Evolutionary conservation across 2,888 invertebrate genomes (phyloP).

Genomic region (Acleris cristana): DNA sequence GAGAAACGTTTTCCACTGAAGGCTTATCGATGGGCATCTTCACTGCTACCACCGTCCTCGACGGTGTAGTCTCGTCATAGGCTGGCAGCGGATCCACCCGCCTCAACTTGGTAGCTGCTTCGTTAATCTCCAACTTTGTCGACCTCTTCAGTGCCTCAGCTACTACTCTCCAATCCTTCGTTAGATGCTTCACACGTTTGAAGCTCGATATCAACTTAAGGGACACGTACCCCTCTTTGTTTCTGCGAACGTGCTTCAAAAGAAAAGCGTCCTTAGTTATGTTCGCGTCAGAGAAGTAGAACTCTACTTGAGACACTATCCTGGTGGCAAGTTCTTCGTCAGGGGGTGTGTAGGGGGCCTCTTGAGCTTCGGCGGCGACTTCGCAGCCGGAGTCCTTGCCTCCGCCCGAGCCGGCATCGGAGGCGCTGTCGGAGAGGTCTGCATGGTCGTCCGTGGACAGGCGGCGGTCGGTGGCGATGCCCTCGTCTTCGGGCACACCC

Average conservation of each 20-base stretch:
- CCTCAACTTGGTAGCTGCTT: slow-evolving; percentile 94
- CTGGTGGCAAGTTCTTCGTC: slow-evolving; percentile 90
- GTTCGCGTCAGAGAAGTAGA: slow-evolving; percentile 97
- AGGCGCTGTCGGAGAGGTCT: slow-evolving; percentile 87
- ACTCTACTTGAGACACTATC: slow-evolving; percentile 95
- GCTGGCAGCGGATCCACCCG: slow-evolving; percentile 93
- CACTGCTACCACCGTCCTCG: slow-evolving; percentile 94
- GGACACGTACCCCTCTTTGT: slow-evolving; percentile 98
- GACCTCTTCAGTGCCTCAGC: slow-evolving; percentile 92
- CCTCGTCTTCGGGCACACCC: slow-evolving; percentile 73
- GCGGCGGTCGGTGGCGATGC: slow-evolving; percentile 76
- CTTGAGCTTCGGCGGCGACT: slow-evolving; percentile 82
- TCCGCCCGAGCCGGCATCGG: slow-evolving; percentile 85
- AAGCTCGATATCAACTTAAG: slow-evolving; percentile 97
- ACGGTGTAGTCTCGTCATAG: slow-evolving; percentile 96
- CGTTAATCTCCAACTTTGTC: slow-evolving; percentile 93
- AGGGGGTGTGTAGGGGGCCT: slow-evolving; percentile 87
- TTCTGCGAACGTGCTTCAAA: slow-evolving; percentile 96
- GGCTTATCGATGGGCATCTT: slow-evolving; percentile 93
- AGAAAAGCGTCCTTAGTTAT: slow-evolving; percentile 98
- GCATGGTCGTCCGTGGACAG: slow-evolving; percentile 85
- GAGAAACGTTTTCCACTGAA: slow-evolving; percentile 95
- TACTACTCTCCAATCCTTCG: slow-evolving; percentile 97
- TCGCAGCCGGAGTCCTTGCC: slow-evolving; percentile 88
- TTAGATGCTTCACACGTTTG: slow-evolving; percentile 96